phyloP scores from a whole-genome alignment of 2,797 vertebrate species.

The Halcyon leucocephala region DNA sequence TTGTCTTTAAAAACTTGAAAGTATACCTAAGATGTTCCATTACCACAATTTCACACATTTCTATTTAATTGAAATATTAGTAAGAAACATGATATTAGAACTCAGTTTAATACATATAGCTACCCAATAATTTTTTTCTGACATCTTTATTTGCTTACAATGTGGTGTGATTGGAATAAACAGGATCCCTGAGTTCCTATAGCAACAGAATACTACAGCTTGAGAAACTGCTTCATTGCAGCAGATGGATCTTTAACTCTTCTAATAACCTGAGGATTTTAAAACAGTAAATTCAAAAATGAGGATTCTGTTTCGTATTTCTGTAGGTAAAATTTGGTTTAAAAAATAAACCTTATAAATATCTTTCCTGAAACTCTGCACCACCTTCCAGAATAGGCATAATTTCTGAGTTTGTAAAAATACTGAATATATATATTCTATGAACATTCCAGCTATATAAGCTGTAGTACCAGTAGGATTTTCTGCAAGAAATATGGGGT shows the following conservation, averaged over 20 bases:
- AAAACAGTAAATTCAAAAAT: background rate
- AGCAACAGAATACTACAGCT: constrained; percentile 11
- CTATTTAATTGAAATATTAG: background rate
- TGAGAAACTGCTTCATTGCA: background rate
- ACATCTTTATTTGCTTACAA: background rate
- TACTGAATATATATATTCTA: background rate
- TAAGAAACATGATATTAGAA: background rate
- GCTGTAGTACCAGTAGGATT: background rate
- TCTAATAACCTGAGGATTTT: background rate
- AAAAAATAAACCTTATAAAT: background rate
- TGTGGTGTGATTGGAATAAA: background rate
- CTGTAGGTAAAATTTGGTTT: background rate
- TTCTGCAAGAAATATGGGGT: background rate
- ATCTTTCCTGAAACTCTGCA: background rate
- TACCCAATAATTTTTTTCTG: background rate
- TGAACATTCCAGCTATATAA: background rate
- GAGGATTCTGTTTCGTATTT: background rate
- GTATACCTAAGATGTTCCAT: background rate
- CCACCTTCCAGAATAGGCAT: background rate
- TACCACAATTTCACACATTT: background rate
- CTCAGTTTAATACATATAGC: background rate
- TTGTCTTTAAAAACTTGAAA: background rate
- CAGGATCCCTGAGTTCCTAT: constrained; percentile 9
- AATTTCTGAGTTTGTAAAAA: background rate
- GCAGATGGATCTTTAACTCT: background rate